Base-by-base conservation (phyloP, 2,888 invertebrate species). In the Euspilapteryx auroguttella region DNA sequence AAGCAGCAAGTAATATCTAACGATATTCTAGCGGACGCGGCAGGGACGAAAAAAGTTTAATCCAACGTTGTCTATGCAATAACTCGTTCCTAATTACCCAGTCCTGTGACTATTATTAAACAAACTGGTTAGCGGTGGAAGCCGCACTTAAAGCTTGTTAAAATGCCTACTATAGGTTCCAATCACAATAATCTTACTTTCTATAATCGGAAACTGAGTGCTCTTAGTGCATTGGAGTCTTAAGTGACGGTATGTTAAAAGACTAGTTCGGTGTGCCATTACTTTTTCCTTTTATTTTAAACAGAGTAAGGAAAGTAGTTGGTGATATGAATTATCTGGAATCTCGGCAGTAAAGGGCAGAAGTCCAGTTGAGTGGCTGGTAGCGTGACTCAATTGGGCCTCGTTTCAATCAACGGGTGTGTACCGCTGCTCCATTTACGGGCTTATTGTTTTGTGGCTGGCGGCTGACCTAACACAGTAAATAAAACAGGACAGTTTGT, bases 191-290 rank as follows among this genome's bases (percentile, higher is more conserved):
- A 58, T 63, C 49, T 73, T 64, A 71, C 73, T 73, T 73, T 73
- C 73, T 73, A 71, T 61, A 66, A 66, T 69, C 68, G 66, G 69
- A 73, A 71, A 73, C 68, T 71, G 69, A 71, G 71, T 69, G 63
- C 59, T 61, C 56, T 64, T 54, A 55, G 55, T 57, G 57, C 57
- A 56, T n/a, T n/a, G n/a, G n/a, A n/a, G n/a, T n/a, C n/a, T n/a
- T n/a, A n/a, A n/a, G n/a, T n/a, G n/a, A n/a, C n/a, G n/a, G n/a
- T n/a, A n/a, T n/a, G n/a, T n/a, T n/a, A n/a, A n/a, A n/a, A n/a
- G n/a, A n/a, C n/a, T n/a, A n/a, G n/a, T n/a, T n/a, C n/a, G n/a
- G n/a, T n/a, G n/a, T n/a, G n/a, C n/a, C n/a, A n/a, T n/a, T n/a
- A n/a, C 54, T 47, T 59, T 57, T 64, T 58, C 57, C 55, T 59